These are phyloP conservation scores for Eulimnadia texana DNA, from an alignment of 1,140 invertebrate genomes.

Conservation along the genomic window DNA sequence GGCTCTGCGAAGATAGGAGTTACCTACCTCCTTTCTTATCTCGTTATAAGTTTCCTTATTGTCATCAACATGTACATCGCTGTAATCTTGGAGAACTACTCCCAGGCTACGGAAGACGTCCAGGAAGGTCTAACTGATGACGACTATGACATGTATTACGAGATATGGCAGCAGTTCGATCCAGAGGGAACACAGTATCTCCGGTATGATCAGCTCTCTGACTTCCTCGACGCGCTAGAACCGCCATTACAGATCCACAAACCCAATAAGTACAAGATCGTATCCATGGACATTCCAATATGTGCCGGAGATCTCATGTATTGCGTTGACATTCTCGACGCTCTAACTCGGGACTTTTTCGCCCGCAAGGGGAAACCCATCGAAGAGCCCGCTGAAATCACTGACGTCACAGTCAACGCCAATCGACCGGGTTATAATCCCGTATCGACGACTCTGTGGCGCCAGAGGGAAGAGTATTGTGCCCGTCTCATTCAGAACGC, in stretches of 20 bases:
- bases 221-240: constrained; percentile 87
- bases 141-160: constrained; percentile 99
- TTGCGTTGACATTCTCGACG: constrained; percentile 94
- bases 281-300: constrained; percentile 96
- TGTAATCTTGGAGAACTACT: constrained; percentile 97
- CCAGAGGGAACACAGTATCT: constrained; percentile 96
- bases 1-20: constrained; percentile 85
- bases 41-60: constrained; percentile 95
- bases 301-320: constrained; percentile 80
- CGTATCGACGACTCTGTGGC: constrained; percentile 80
- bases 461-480: constrained; percentile 90
- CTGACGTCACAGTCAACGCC: constrained; percentile 36
- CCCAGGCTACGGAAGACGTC: constrained; percentile 93
- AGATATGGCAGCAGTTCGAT: constrained; percentile 97
- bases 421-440: constrained; percentile 53
- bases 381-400: constrained; percentile 78
- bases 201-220: constrained; percentile 76
- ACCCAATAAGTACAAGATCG: constrained; percentile 96
- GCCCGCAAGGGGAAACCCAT: constrained; percentile 60
- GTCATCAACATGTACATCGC: constrained; percentile 99
- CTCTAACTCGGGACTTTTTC: constrained; percentile 90
- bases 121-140: constrained; percentile 95
- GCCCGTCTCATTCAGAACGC: constrained; percentile 86
- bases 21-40: constrained; percentile 83
- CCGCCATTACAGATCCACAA: constrained; percentile 90